Conservation (phyloP, 2,113 vertebrate genomes). For the Pteropus alecto region DNA sequence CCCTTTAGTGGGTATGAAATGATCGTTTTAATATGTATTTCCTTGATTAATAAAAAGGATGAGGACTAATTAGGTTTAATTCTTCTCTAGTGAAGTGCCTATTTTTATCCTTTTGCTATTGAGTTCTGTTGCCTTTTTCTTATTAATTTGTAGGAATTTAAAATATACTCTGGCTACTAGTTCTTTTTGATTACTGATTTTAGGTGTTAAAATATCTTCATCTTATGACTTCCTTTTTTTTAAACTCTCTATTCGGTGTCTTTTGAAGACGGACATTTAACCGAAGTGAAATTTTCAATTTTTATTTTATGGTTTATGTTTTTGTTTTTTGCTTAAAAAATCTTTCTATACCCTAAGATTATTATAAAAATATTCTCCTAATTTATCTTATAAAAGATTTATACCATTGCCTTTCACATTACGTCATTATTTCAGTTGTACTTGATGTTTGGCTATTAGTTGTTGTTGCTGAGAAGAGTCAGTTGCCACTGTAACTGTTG, state of each 20-base stretch:
- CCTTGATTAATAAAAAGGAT: not conserved
- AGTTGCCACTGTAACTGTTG: not conserved
- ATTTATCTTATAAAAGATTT: not conserved
- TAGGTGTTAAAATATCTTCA: not conserved
- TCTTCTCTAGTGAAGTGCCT: not conserved
- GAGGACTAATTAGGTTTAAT: not conserved
- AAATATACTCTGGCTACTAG: not conserved
- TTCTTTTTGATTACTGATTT: not conserved
- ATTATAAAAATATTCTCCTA: not conserved
- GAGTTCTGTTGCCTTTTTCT: not conserved
- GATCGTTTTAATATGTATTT: not conserved
- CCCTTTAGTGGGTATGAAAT: not conserved
- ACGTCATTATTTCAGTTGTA: conserved; percentile 4
- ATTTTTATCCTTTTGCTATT: not conserved
- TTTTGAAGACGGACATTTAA: conserved; percentile 21
- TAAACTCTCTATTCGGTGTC: not conserved
- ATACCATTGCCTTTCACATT: not conserved
- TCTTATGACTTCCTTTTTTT: conserved; percentile 13
- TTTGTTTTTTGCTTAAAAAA: conserved; percentile 19
- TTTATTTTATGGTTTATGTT: conserved; percentile 10
- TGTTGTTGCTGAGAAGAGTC: not conserved
- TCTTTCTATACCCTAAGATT: not conserved
- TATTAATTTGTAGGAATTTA: not conserved
- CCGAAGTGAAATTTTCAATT: not conserved
- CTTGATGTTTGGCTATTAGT: not conserved